These are phyloP conservation scores for Ridgeia piscesae DNA, from an alignment of 1,140 invertebrate species.

Conservation along the genomic window DNA sequence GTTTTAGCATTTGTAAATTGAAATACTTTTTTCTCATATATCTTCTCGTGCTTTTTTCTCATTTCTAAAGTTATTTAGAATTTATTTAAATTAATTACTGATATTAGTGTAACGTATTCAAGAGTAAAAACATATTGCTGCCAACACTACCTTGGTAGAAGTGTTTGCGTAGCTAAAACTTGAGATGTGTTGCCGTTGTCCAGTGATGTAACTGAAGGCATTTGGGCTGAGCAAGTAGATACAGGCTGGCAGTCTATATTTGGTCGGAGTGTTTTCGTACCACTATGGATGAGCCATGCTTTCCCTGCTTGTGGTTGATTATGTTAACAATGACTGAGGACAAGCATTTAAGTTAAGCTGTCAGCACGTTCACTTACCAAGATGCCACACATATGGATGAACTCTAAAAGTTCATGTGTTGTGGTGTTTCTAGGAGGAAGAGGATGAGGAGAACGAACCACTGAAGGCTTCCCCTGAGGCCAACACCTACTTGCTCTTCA, in stretches of 20 bases:
- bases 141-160: neutral
- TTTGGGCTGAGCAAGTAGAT: slow-evolving; percentile 14
- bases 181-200: neutral
- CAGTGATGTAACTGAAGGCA: slow-evolving; percentile 10
- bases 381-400: too few species aligned
- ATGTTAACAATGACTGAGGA: slow-evolving; percentile 2
- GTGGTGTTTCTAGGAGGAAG: slow-evolving; percentile 54
- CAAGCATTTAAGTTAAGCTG: neutral
- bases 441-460: slow-evolving; percentile 63
- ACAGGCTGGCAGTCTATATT: neutral
- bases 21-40: too few species aligned
- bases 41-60: too few species aligned
- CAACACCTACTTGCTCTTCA: slow-evolving; percentile 89
- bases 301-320: slow-evolving; percentile 2
- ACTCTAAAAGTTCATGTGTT: slow-evolving; percentile 5
- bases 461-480: slow-evolving; percentile 83
- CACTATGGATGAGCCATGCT: neutral
- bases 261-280: neutral
- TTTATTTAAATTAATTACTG: too few species aligned
- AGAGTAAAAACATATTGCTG: too few species aligned
- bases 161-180: neutral
- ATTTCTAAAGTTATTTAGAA: too few species aligned
- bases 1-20: too few species aligned
- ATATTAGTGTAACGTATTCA: too few species aligned
- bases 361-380: too few species aligned